phyloP scores from a whole-genome alignment of 2,797 vertebrate species.

The Eidolon dupreanum region DNA sequence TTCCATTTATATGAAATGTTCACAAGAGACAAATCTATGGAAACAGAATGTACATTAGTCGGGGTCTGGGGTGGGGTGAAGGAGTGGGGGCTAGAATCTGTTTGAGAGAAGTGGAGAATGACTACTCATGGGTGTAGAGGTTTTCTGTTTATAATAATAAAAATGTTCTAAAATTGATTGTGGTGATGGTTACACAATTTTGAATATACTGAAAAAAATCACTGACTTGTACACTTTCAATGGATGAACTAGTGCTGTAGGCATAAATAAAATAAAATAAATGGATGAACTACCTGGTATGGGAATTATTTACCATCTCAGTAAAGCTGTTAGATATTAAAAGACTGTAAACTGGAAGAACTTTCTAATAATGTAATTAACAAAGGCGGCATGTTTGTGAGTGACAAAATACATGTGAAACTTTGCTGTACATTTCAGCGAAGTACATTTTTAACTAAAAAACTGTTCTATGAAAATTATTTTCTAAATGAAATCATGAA shows the following conservation, averaged over 20 bases:
- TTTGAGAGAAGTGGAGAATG: neutral
- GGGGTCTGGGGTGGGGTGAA: neutral
- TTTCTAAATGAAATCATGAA: conserved; percentile 26
- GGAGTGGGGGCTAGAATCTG: neutral
- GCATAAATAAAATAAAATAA: neutral
- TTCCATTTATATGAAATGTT: neutral
- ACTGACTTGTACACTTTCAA: neutral
- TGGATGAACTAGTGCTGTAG: neutral
- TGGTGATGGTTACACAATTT: neutral
- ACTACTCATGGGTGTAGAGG: neutral
- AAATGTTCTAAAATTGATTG: neutral
- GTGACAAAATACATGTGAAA: neutral
- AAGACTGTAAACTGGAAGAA: neutral
- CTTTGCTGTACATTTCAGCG: neutral
- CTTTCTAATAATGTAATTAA: conserved; percentile 1
- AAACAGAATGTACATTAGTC: neutral
- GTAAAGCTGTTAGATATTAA: conserved; percentile 31
- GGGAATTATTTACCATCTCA: neutral
- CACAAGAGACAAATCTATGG: neutral
- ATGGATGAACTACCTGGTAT: neutral
- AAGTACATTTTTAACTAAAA: conserved; percentile 20
- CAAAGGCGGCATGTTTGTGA: neutral
- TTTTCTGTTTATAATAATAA: neutral
- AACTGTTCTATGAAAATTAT: neutral
- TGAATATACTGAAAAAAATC: neutral